Evolutionary conservation across 1,140 invertebrate genomes (phyloP), one percentile per base, ranked within the genome.

Genomic region (Solenopsis invicta): DNA sequence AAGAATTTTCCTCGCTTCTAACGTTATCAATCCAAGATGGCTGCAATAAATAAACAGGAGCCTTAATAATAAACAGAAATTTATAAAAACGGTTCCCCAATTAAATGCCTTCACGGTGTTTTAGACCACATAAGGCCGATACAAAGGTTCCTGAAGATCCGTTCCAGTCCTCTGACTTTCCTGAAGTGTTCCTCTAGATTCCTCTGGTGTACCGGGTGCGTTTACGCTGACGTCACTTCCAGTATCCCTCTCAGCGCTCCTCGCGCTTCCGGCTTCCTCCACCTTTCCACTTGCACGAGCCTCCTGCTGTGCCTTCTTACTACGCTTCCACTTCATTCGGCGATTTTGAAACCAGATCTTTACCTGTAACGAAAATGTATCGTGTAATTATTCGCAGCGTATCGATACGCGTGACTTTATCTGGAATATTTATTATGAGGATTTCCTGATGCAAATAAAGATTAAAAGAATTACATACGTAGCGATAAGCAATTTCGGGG

Each of bases 271-370:
- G 21, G 82, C 86, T 9, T 95, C 94, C 0, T 93, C 92, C 34
- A 88, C 90, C 85, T 95, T 95, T 16, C 91, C 94, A 45, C 93
- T 94, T 5, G 94, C 81, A 64, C 95, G 92, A 48, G 97, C 96
- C 94, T 98, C 98, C 90, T 98, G 97, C 94, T 98, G 98, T 0
- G 98, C 98, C 93, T 99, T 99, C 96, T 99, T 99, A 85, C 98
- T 99, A 6, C 98, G 96, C 94, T 99, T 99, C 98, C 98, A 99
- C 93, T 99, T 99, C 98, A 99, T 99, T 90, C 98, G 96, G 21
- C 98, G 96, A 94, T 99, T 99, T 96, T 99, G 98, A 94, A 99
- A 99, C 98, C 98, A 99, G 88, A 99, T 99, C 96, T 99, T 99
- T 62, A 99, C 98, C 98, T 98, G 96, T 5, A 92, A 89, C 1